These are phyloP conservation scores for Chloroceryle inda DNA, from an alignment of 2,797 vertebrate species.

Conservation along the genomic window DNA sequence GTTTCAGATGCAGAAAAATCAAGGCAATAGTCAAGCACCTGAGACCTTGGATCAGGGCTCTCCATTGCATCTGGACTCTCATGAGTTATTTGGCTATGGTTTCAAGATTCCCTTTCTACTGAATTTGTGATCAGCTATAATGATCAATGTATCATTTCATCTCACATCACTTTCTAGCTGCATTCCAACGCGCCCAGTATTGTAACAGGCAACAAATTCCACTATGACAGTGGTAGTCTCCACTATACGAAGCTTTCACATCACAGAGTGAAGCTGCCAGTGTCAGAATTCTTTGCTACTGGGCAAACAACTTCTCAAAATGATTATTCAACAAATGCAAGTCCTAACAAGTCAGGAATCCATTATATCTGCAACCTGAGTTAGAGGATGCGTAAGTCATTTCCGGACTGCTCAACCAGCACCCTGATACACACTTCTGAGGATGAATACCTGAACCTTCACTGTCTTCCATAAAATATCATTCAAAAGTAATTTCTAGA, in stretches of 20 bases:
- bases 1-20: not conserved
- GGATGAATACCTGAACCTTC: not conserved
- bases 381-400: not conserved
- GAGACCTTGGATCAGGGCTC: not conserved
- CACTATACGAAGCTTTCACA: not conserved
- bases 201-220: not conserved
- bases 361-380: not conserved
- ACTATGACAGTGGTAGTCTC: rapidly evolving
- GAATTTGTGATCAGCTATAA: not conserved
- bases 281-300: not conserved
- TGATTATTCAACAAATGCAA: not conserved
- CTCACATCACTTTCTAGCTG: not conserved
- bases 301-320: not conserved
- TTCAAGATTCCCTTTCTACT: not conserved
- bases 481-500: not conserved
- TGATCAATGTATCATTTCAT: not conserved
- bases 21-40: not conserved
- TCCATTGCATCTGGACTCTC: not conserved
- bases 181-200: not conserved
- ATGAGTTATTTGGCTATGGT: not conserved
- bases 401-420: not conserved
- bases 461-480: not conserved
- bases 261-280: not conserved
- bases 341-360: not conserved
- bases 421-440: not conserved